Evolutionary conservation across 2,888 invertebrate genomes (phyloP).

Genomic region (Hydropsyche betteni): DNA sequence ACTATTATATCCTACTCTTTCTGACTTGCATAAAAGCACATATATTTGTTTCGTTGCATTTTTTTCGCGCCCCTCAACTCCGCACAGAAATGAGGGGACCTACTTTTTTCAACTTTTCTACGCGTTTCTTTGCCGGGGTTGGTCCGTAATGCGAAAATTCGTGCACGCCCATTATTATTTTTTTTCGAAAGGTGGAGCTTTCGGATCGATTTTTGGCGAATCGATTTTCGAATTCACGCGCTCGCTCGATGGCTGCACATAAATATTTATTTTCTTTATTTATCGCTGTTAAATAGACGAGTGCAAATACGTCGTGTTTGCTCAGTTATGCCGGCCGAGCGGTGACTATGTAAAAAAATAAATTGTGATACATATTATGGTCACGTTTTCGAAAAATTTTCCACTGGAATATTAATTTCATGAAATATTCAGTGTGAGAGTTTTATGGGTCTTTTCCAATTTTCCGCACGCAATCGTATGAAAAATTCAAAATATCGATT

Average conservation of each 20-base stretch:
- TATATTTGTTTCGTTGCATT: constrained; percentile 35
- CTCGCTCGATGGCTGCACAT: too few relatives aligned
- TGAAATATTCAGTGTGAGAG: too few relatives aligned
- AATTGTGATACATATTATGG: too few relatives aligned
- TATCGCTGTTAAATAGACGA: constrained; percentile 2
- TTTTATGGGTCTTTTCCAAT: too few relatives aligned
- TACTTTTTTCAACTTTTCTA: constrained; percentile 41
- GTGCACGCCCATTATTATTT: constrained; percentile 26
- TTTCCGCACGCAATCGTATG: too few relatives aligned
- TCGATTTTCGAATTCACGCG: too few relatives aligned
- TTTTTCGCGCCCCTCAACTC: constrained; percentile 37
- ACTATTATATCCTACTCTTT: constrained; percentile 40
- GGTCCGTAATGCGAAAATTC: constrained; percentile 27
- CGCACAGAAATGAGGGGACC: constrained; percentile 38
- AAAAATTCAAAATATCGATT: too few relatives aligned
- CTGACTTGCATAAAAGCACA: constrained; percentile 35
- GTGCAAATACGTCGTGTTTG: neutral
- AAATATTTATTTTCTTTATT: neutral
- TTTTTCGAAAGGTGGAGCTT: neutral
- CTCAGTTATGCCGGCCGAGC: neutral
- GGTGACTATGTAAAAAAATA: constrained; percentile 15
- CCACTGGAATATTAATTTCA: too few relatives aligned
- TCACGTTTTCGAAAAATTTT: too few relatives aligned
- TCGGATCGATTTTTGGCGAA: too few relatives aligned
- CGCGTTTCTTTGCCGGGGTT: constrained; percentile 35